Percentiles rank a stretch among this genome's conserved stretches.
phyloP scores from a whole-genome alignment of 1,140 invertebrate species.

The Triops longicaudatus region DNA sequence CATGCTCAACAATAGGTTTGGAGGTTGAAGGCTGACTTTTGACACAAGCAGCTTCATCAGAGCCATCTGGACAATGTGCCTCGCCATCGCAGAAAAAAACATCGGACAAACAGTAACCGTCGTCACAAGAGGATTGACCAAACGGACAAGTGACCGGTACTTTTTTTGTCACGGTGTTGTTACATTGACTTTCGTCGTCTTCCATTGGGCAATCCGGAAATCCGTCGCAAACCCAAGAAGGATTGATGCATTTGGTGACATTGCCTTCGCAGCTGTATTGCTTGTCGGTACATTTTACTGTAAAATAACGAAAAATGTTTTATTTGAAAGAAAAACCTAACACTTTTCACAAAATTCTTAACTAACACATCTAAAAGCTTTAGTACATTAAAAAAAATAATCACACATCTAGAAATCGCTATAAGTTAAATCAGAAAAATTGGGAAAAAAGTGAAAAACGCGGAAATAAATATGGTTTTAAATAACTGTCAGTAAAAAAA shows the following conservation, averaged over 20 bases:
- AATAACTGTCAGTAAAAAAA: no score
- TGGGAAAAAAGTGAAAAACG: no score
- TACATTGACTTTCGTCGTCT: conserved; percentile 40
- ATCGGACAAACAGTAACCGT: conserved; percentile 57
- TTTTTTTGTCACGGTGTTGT: conserved; percentile 27
- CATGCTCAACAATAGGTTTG: neutral
- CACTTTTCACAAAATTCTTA: neutral
- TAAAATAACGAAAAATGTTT: neutral
- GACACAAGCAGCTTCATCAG: conserved; percentile 42
- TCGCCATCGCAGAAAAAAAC: conserved; percentile 58
- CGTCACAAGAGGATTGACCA: conserved; percentile 38
- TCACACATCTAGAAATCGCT: no score
- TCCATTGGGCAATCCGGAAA: conserved; percentile 31
- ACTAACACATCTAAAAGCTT: neutral
- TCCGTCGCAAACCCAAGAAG: conserved; percentile 47
- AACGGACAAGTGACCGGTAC: neutral
- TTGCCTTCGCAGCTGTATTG: conserved; percentile 43
- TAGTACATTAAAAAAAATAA: neutral
- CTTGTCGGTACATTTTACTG: conserved; percentile 36
- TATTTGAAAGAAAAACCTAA: neutral
- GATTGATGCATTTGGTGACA: conserved; percentile 42
- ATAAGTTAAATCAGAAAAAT: no score
- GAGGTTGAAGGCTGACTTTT: neutral
- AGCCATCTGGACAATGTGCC: conserved; percentile 57
- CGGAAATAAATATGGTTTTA: no score